Percentiles rank a stretch among this genome's conserved stretches.
Evolutionary conservation across 2,797 vertebrate species (phyloP).

Genomic region (Hafferia zeledoni): DNA sequence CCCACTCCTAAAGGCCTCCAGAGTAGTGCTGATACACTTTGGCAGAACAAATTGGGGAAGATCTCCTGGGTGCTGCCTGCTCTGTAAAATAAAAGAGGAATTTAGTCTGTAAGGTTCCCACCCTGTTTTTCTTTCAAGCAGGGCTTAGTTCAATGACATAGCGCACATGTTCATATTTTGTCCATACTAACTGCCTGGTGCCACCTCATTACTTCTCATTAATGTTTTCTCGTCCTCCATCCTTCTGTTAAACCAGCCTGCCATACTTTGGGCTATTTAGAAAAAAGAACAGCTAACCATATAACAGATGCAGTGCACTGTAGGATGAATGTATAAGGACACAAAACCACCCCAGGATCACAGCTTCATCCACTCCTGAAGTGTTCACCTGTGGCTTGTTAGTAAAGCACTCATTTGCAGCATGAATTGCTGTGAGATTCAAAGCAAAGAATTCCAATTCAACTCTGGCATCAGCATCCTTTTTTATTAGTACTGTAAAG

Average conservation of each 20-base stretch:
- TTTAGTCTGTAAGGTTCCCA: neutral
- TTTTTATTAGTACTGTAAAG: constrained; percentile 28
- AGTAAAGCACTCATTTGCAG: neutral
- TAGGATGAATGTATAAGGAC: neutral
- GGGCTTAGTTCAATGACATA: neutral
- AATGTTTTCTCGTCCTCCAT: neutral
- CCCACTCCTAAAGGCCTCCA: neutral
- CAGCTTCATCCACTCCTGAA: neutral
- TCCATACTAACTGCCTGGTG: neutral
- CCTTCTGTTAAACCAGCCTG: constrained; percentile 2
- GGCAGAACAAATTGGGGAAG: neutral
- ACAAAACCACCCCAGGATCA: neutral
- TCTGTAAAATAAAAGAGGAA: constrained; percentile 1
- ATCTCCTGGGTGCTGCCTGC: neutral
- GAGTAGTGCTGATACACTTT: neutral
- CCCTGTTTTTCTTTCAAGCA: constrained; percentile 8
- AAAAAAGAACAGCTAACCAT: constrained; percentile 39
- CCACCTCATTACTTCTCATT: constrained; percentile 18
- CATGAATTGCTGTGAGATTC: neutral
- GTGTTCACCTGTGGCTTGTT: constrained; percentile 26
- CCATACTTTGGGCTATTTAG: neutral
- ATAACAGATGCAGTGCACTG: neutral
- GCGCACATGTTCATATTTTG: neutral
- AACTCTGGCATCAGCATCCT: neutral
- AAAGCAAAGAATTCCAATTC: constrained; percentile 1